Conservation (phyloP, 2,888 invertebrate genomes). For the Myopa tessellatipennis region DNA sequence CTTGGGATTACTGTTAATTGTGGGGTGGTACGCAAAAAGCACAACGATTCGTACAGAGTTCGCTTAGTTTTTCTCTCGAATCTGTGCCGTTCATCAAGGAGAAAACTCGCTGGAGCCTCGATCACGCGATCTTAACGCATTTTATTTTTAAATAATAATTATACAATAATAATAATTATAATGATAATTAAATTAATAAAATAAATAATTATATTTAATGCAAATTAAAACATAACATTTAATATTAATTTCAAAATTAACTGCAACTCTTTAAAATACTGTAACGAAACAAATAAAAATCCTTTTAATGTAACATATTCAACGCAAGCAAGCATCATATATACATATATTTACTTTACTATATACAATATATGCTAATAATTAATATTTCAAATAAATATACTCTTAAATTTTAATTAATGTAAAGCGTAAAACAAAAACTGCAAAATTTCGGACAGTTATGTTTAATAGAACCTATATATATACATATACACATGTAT, state of each 20-base stretch:
- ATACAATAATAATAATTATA: neutral
- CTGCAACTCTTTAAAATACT: conserved; percentile 26
- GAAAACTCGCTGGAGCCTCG: neutral
- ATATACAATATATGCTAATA: conserved; percentile 27
- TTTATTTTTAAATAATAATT: conserved; percentile 38
- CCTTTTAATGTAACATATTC: conserved; percentile 38
- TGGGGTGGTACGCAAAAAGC: neutral
- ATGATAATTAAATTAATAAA: neutral
- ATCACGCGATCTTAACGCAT: conserved; percentile 18
- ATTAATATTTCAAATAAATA: conserved; percentile 23
- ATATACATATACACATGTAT: neutral
- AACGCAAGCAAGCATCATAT: conserved; percentile 34
- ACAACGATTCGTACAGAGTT: neutral
- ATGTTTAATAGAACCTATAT: conserved; percentile 3
- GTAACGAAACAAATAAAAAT: neutral
- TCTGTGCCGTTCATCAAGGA: no score
- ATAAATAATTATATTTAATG: conserved; percentile 14
- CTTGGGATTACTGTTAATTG: neutral
- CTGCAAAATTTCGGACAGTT: neutral
- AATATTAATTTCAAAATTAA: conserved; percentile 31
- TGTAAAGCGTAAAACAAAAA: conserved; percentile 8
- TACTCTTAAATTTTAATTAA: conserved; percentile 20
- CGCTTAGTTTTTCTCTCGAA: neutral
- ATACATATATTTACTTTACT: neutral
- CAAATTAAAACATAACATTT: conserved; percentile 7